These are phyloP conservation scores for Patella ulyssiponensis DNA, from an alignment of 2,888 invertebrate genomes.

Conservation along the genomic window DNA sequence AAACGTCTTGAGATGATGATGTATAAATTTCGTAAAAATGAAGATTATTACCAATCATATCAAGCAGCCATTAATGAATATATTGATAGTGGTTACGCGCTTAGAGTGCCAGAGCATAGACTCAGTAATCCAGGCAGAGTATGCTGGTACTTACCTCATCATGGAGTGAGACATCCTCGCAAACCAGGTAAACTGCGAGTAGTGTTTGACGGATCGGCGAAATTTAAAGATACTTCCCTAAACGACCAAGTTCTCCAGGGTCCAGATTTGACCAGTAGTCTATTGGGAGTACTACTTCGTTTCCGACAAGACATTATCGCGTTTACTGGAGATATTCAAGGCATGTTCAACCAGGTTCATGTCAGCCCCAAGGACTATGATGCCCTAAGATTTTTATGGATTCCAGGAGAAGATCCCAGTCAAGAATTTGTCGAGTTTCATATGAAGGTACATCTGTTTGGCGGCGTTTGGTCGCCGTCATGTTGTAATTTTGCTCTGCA, in stretches of 20 bases:
- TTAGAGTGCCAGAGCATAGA: no score
- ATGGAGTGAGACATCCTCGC: no score
- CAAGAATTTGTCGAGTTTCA: not conserved
- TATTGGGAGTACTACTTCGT: slow-evolving; percentile 25
- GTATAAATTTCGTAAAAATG: no score
- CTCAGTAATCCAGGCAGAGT: no score
- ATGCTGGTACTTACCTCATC: no score
- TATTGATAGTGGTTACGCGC: no score
- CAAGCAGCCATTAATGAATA: no score
- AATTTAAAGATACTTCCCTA: slow-evolving; percentile 8
- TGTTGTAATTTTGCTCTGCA: slow-evolving; percentile 12
- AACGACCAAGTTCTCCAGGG: slow-evolving; percentile 33
- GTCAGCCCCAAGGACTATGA: slow-evolving; percentile 9
- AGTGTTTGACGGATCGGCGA: no score
- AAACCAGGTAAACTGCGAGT: no score
- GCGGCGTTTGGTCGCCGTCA: slow-evolving; percentile 15
- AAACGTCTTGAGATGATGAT: no score
- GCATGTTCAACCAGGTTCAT: slow-evolving; percentile 28
- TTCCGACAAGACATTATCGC: slow-evolving; percentile 28
- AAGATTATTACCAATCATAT: no score
- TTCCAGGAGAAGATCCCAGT: not conserved
- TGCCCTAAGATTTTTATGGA: slow-evolving; percentile 21
- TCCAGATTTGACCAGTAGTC: slow-evolving; percentile 29
- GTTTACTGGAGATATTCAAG: slow-evolving; percentile 15
- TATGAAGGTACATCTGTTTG: slow-evolving; percentile 11